Evolutionary conservation across 37 sponge, comb jelly and placozoan genomes (phyloP).

Genomic region (Bolinopsis microptera): DNA sequence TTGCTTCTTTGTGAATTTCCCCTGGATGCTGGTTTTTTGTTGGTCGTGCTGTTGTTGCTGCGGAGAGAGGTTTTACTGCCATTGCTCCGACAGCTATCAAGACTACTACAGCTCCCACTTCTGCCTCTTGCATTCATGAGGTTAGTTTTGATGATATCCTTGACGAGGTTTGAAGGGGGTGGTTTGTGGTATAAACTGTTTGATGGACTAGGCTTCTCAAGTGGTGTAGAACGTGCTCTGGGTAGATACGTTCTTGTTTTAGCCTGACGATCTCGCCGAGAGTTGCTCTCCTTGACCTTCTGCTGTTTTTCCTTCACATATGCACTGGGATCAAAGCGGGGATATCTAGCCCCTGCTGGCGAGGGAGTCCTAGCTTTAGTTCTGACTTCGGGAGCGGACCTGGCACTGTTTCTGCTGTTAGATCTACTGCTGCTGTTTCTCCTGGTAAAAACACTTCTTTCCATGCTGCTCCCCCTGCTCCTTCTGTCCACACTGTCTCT

Average conservation of each 20-base stretch:
- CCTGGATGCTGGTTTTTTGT: background rate
- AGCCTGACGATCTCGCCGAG: background rate
- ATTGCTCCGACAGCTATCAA: background rate
- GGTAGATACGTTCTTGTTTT: constrained; percentile 40
- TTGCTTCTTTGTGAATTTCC: background rate
- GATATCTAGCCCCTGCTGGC: constrained; percentile 26
- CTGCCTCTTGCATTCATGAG: background rate
- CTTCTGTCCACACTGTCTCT: background rate
- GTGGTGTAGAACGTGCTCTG: constrained; percentile 33
- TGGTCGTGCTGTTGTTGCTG: background rate
- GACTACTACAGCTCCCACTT: constrained; percentile 36
- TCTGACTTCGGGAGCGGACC: background rate
- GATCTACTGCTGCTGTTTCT: constrained; percentile 29
- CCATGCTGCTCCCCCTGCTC: constrained; percentile 22
- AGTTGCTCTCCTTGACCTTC: background rate
- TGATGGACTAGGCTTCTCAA: background rate
- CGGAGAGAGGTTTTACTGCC: background rate
- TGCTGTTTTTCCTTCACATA: constrained; percentile 47
- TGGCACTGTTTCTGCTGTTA: constrained; percentile 22
- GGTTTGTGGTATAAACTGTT: constrained; percentile 47
- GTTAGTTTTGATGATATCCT: constrained; percentile 14
- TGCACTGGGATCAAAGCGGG: constrained; percentile 62
- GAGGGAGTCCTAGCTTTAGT: constrained; percentile 45
- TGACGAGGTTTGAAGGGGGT: constrained; percentile 14
- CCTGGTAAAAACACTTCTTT: background rate